These are phyloP conservation scores for Micromys minutus DNA, from an alignment of 2,113 vertebrate species.

Conservation along the genomic window DNA sequence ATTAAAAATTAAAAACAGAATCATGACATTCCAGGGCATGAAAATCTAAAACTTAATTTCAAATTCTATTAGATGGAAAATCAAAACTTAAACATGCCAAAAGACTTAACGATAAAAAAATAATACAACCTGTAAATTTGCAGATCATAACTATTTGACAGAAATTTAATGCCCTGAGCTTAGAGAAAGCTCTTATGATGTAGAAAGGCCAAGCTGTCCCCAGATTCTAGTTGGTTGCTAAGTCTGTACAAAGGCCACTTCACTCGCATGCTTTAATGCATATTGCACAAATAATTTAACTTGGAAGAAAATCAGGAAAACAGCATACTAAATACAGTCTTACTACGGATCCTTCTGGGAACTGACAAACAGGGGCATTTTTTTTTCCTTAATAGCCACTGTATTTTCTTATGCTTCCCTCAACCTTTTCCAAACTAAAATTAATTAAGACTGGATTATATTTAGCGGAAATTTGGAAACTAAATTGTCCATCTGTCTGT, in stretches of 20 bases:
- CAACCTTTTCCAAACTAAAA: constrained; percentile 63
- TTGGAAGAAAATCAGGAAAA: constrained; percentile 63
- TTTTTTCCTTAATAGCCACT: constrained; percentile 15
- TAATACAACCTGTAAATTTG: constrained; percentile 11
- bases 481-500: constrained; percentile 60
- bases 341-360: constrained; percentile 37
- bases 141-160: constrained; percentile 34
- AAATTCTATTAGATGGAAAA: not conserved
- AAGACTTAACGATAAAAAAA: constrained; percentile 53
- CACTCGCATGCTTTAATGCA: constrained; percentile 35
- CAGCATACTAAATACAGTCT: not conserved
- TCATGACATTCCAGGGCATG: not conserved
- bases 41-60: constrained; percentile 39
- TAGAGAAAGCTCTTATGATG: constrained; percentile 21
- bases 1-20: constrained; percentile 48
- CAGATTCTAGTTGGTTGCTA: constrained; percentile 45
- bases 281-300: constrained; percentile 41
- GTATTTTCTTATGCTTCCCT: constrained; percentile 52
- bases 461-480: constrained; percentile 57
- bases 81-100: constrained; percentile 6
- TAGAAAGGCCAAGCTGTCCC: constrained; percentile 41
- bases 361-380: not conserved
- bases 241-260: constrained; percentile 50
- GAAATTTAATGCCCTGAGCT: constrained; percentile 50
- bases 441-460: constrained; percentile 60